Base-by-base conservation (phyloP, 1,140 invertebrate species). In the Sycophaga agraensis region DNA sequence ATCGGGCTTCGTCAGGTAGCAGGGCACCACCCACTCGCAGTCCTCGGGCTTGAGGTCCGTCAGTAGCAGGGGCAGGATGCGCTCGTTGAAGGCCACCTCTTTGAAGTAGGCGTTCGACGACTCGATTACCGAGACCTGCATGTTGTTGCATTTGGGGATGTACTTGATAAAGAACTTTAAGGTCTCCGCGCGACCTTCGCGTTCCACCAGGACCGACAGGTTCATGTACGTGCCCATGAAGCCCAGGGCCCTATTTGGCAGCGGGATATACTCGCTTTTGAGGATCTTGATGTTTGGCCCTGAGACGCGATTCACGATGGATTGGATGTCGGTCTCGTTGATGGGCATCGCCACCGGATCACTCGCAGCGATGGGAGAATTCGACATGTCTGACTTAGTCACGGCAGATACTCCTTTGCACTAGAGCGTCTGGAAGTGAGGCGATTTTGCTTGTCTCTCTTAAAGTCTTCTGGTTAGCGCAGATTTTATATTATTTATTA, bases 1-100 rank as follows among this genome's bases (percentile, higher is more conserved):
- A 2, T 63, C 73, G 0, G 77, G 67, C 50, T 77, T 75, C 7
- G 72, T 71, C 40, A 82, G 73, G 46, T 77, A 79, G 64, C 74
- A 83, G 4, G 72, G 74, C 16, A 81, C 78, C 0, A 72, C 69
- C 68, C 71, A 75, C n/a, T 50, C 31, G 9, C 45, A 19, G n/a
- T 45, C 40, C n/a, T n/a, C n/a, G n/a, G n/a, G n/a, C 12, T 45
- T 34, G 1, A 42, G 11, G 8, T 26, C 35, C 4, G 9, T 45
- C 19, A 56, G 12, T 16, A 56, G 21, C n/a, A 43, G 39, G 3
- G 53, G 39, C 12, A 45, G 3, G 1, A 56, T 21, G 8, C 19
- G 4, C 19, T 31, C 11, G 26, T 31, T 43, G 21, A 56, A 56
- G 1, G 2, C 17, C 1, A 28, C 19, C 19, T 56, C 53, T 14